phyloP scores from a whole-genome alignment of 2,797 vertebrate genomes.

The Mus caroli region DNA sequence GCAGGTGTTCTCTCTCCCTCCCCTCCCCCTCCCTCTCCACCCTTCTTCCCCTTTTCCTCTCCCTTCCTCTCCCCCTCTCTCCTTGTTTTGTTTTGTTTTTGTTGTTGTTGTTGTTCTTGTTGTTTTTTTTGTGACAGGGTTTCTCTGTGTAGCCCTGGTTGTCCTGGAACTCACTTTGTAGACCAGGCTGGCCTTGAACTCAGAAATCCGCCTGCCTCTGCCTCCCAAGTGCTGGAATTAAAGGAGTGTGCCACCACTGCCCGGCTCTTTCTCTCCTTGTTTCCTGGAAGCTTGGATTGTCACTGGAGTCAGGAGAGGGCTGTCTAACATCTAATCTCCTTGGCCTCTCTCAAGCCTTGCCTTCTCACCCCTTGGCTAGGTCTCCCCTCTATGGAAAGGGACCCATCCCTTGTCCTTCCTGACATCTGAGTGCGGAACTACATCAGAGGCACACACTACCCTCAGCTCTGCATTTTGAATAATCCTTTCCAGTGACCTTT shows the following conservation, averaged over 20 bases:
- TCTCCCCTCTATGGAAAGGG: neutral
- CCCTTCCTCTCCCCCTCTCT: fast-evolving
- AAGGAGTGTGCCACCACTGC: too few species aligned
- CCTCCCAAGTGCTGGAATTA: too few species aligned
- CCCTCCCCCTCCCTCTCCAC: fast-evolving
- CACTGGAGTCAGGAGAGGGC: neutral
- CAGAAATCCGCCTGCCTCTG: too few species aligned
- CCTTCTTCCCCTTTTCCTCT: fast-evolving
- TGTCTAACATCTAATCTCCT: neutral
- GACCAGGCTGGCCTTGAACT: too few species aligned
- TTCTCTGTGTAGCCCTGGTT: too few species aligned
- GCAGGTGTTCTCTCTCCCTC: neutral
- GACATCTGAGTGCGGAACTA: neutral
- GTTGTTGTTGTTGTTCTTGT: too few species aligned
- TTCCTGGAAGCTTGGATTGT: neutral
- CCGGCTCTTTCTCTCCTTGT: neutral
- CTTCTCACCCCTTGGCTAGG: neutral
- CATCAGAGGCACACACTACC: neutral
- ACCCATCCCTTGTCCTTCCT: neutral
- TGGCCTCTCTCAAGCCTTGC: neutral
- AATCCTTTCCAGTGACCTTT: conserved; percentile 2
- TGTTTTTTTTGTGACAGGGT: too few species aligned
- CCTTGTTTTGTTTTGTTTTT: too few species aligned
- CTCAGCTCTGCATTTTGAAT: neutral
- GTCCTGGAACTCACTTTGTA: too few species aligned